Evolutionary conservation across 2,888 invertebrate species (phyloP).

Genomic region (Dryomyza anilis): DNA sequence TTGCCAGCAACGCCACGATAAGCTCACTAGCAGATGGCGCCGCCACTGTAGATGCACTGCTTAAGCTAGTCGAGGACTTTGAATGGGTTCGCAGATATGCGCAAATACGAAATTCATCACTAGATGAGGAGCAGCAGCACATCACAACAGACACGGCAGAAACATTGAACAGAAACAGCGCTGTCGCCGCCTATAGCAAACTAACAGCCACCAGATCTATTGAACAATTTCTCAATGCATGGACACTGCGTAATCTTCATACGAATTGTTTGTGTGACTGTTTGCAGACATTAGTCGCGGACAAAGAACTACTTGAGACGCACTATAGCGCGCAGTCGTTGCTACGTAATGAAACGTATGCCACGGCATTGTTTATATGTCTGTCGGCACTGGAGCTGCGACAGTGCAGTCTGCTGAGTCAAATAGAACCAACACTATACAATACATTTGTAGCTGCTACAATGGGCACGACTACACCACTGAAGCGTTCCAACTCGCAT

Average conservation of each 20-base stretch:
- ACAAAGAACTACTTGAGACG: slow-evolving; percentile 66
- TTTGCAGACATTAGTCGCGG: slow-evolving; percentile 68
- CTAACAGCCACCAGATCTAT: slow-evolving; percentile 11
- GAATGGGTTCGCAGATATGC: slow-evolving; percentile 47
- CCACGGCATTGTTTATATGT: slow-evolving; percentile 68
- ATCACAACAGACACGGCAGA: too few relatives aligned
- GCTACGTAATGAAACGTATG: slow-evolving; percentile 66
- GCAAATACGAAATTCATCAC: slow-evolving; percentile 31
- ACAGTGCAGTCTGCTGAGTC: slow-evolving; percentile 67
- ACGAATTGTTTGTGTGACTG: slow-evolving; percentile 54
- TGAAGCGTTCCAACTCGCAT: slow-evolving; percentile 64
- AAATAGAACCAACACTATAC: slow-evolving; percentile 67
- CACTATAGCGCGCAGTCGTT: slow-evolving; percentile 68
- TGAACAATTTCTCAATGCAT: slow-evolving; percentile 41
- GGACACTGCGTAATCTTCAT: slow-evolving; percentile 46
- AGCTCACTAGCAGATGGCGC: not conserved
- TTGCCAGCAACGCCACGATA: not conserved
- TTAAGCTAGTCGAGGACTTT: slow-evolving; percentile 49
- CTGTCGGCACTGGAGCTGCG: slow-evolving; percentile 69
- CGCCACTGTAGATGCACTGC: not conserved
- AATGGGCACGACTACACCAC: slow-evolving; percentile 48
- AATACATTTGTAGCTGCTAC: slow-evolving; percentile 24
- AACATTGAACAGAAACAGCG: too few relatives aligned
- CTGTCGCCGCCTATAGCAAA: not conserved
- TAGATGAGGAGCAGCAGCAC: slow-evolving; percentile 20